Percentiles rank a stretch among this genome's conserved stretches.
Conservation (phyloP, 2,888 invertebrate genomes). For the Agrochola litura region DNA sequence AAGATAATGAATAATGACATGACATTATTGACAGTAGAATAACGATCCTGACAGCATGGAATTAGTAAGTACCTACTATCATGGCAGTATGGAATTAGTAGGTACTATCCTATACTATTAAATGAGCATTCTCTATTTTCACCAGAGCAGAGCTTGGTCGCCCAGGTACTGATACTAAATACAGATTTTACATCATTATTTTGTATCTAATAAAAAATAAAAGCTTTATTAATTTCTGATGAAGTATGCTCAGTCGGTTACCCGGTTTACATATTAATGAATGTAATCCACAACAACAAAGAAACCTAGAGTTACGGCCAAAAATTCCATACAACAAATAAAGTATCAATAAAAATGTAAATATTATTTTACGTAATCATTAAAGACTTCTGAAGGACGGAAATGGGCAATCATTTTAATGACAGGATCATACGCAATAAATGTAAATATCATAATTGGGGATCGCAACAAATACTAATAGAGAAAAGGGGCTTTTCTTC, state of each 20-base stretch:
- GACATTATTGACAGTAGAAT: too few species aligned
- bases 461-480: conserved; percentile 25
- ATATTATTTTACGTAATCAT: conserved; percentile 26
- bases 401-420: conserved; percentile 58
- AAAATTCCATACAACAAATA: neutral
- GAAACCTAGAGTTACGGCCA: neutral
- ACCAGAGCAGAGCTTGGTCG: too few species aligned
- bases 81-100: too few species aligned
- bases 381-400: conserved; percentile 30
- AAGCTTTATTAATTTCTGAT: conserved; percentile 12
- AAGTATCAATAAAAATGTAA: conserved; percentile 42
- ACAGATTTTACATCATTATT: neutral
- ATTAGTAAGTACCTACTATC: too few species aligned
- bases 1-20: too few species aligned
- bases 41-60: too few species aligned
- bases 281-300: conserved; percentile 36
- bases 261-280: conserved; percentile 29
- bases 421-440: conserved; percentile 55
- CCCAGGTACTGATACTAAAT: neutral
- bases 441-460: conserved; percentile 59
- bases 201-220: conserved; percentile 6
- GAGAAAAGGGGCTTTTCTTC: conserved; percentile 14
- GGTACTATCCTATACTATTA: too few species aligned
- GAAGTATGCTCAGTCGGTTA: conserved; percentile 5
- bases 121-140: too few species aligned